Conservation (phyloP, 2,888 invertebrate genomes). For the Myopa tessellatipennis region DNA sequence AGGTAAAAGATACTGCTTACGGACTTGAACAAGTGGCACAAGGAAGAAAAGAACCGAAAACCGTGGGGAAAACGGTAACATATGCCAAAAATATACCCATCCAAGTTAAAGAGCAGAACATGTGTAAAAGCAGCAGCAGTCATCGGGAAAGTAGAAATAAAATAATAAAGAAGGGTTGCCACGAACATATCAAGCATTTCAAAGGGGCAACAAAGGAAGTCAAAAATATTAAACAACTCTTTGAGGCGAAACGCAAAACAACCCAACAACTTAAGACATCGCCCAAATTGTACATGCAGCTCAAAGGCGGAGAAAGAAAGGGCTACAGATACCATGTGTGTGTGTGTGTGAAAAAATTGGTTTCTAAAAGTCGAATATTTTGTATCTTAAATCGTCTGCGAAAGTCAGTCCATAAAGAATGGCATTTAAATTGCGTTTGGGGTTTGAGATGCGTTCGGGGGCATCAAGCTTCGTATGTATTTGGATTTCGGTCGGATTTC, state of each 20-base stretch:
- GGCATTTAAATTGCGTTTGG: constrained; percentile 33
- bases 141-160: not conserved
- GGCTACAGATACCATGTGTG: too few species aligned
- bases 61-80: constrained; percentile 17
- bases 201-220: constrained; percentile 2
- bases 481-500: constrained; percentile 2
- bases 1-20: not conserved
- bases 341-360: not conserved
- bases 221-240: not conserved
- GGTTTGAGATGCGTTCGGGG: not conserved
- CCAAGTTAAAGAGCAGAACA: constrained; percentile 11
- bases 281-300: too few species aligned
- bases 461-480: not conserved
- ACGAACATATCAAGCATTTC: not conserved
- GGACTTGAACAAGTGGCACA: not conserved
- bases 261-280: constrained; percentile 16
- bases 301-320: not conserved
- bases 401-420: constrained; percentile 20
- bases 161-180: not conserved
- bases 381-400: constrained; percentile 29
- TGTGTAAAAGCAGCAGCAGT: constrained; percentile 21
- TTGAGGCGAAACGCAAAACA: not conserved
- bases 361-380: constrained; percentile 22
- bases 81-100: constrained; percentile 34
- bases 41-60: not conserved